phyloP scores from a whole-genome alignment of 2,888 invertebrate species.

The Nudaria mundana region DNA sequence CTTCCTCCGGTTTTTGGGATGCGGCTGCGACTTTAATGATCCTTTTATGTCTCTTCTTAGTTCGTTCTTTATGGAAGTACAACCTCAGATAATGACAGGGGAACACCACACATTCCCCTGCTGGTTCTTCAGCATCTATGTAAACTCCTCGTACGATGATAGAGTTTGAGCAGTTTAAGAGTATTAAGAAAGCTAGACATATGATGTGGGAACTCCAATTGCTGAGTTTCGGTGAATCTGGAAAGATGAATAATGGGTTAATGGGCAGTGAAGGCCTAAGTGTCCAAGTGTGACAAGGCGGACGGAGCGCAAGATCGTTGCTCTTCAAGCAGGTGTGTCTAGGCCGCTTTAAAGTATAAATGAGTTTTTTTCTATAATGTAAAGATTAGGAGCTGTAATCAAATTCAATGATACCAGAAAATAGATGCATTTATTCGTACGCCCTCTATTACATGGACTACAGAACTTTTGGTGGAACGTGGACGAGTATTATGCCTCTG shows the following conservation, averaged over 20 bases:
- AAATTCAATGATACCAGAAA: no score
- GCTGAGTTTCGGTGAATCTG: conserved; percentile 87
- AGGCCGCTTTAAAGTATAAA: no score
- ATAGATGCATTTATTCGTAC: no score
- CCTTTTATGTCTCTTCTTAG: conserved; percentile 79
- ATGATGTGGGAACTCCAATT: conserved; percentile 90
- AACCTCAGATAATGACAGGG: conserved; percentile 91
- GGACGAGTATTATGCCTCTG: no score
- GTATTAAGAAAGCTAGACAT: conserved; percentile 86
- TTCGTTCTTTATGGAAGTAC: conserved; percentile 86
- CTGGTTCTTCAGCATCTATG: conserved; percentile 92
- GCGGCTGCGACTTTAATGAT: conserved; percentile 56
- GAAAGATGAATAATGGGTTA: conserved; percentile 3
- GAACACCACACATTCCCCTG: conserved; percentile 91
- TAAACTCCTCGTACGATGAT: conserved; percentile 93
- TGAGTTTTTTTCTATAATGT: no score
- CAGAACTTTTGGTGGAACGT: no score
- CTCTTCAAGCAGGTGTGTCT: no score
- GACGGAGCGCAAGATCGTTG: no score
- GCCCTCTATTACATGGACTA: no score
- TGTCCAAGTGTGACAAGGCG: no score
- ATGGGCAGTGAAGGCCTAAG: no score
- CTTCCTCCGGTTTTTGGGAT: conserved; percentile 57
- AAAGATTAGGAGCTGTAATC: no score
- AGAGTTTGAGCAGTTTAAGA: conserved; percentile 93